Evolutionary conservation across 2,113 vertebrate genomes (phyloP).

Genomic region (Embiotoca jacksoni): DNA sequence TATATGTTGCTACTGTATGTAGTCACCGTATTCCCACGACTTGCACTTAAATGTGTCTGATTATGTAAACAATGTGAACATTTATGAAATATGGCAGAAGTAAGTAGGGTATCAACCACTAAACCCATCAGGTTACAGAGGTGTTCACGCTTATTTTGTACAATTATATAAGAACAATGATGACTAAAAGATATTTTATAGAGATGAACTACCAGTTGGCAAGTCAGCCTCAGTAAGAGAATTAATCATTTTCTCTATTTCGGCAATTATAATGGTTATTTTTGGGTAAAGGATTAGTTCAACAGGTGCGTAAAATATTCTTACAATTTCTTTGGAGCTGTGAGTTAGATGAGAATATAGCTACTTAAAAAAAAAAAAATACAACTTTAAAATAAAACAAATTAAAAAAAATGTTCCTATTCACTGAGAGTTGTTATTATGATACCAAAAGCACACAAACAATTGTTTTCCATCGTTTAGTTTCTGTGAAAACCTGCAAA

Average conservation of each 20-base stretch:
- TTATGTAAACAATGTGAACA: conserved; percentile 2
- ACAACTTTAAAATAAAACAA: too few relatives aligned
- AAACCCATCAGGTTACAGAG: neutral
- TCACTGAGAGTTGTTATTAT: too few relatives aligned
- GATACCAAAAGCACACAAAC: too few relatives aligned
- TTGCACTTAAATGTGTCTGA: neutral
- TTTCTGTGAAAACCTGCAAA: too few relatives aligned
- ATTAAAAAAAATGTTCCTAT: too few relatives aligned
- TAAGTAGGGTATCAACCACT: neutral
- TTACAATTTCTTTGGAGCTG: neutral
- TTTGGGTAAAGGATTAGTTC: neutral
- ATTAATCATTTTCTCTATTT: neutral
- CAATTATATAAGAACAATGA: too few relatives aligned
- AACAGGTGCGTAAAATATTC: neutral
- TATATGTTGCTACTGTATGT: neutral
- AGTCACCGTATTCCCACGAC: conserved; percentile 6
- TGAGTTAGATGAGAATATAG: neutral
- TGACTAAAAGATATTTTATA: neutral
- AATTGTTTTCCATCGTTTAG: too few relatives aligned
- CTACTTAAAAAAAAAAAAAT: too few relatives aligned
- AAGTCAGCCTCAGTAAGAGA: neutral
- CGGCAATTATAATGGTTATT: neutral
- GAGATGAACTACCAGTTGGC: neutral
- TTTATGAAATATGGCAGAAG: neutral
- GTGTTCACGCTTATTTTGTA: too few relatives aligned